Evolutionary conservation across 2,797 vertebrate genomes (phyloP).

Genomic region (Pelobates cultripes): DNA sequence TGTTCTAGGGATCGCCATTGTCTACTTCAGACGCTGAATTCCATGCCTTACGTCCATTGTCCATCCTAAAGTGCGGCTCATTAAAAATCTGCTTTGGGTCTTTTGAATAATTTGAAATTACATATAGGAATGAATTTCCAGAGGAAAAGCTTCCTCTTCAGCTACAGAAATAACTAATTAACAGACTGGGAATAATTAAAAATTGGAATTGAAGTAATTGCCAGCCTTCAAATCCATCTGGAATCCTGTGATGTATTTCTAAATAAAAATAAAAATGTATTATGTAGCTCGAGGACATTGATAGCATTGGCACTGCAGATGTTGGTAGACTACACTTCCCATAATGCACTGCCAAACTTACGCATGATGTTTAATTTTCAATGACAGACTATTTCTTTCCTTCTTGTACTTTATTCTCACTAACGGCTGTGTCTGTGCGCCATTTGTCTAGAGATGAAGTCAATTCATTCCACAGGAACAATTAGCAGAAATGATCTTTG

Average conservation of each 20-base stretch:
- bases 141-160: conserved; percentile 4
- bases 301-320: too few species aligned
- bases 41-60: not conserved
- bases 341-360: too few species aligned
- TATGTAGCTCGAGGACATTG: not conserved
- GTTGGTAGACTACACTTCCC: too few species aligned
- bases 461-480: not conserved
- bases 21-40: not conserved
- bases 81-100: conserved; percentile 2
- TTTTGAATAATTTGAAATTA: not conserved
- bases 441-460: not conserved
- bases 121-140: conserved; percentile 13
- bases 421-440: not conserved
- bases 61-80: not conserved
- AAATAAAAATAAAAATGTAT: conserved; percentile 8
- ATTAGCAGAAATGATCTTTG: not conserved
- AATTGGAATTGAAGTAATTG: conserved; percentile 13
- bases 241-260: not conserved
- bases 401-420: too few species aligned
- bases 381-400: too few species aligned
- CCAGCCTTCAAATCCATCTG: conserved; percentile 16
- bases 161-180: conserved; percentile 23
- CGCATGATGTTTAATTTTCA: too few species aligned
- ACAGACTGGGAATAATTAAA: conserved; percentile 41
- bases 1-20: not conserved